phyloP scores from a whole-genome alignment of 1,140 invertebrate genomes.

The Metaphire vulgaris region DNA sequence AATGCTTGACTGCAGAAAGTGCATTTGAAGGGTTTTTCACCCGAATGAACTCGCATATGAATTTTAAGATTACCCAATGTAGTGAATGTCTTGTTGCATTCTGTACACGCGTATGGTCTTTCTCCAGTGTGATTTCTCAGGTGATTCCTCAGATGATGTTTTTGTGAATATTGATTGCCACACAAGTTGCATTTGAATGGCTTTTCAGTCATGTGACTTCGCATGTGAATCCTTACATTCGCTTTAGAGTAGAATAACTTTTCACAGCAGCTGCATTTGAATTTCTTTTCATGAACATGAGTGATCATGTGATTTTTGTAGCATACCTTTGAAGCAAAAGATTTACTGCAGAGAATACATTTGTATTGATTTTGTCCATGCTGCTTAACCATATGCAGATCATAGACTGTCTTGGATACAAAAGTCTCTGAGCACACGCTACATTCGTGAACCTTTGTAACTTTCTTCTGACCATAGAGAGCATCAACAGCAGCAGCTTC shows the following conservation, averaged over 20 bases:
- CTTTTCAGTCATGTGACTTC: constrained; percentile 76
- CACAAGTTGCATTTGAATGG: constrained; percentile 63
- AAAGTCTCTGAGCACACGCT: not conserved
- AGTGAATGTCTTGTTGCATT: constrained; percentile 81
- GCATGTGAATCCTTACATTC: constrained; percentile 85
- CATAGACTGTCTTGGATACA: not conserved
- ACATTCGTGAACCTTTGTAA: not conserved
- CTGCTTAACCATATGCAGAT: constrained; percentile 22
- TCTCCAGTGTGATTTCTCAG: constrained; percentile 86
- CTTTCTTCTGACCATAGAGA: not conserved
- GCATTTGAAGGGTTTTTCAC: constrained; percentile 32
- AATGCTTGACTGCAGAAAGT: constrained; percentile 32
- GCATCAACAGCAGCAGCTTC: not conserved
- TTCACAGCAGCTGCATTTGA: constrained; percentile 65
- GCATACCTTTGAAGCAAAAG: constrained; percentile 51
- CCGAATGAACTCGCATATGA: constrained; percentile 32
- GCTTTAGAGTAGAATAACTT: constrained; percentile 89
- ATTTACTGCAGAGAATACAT: constrained; percentile 43
- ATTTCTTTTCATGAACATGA: constrained; percentile 55
- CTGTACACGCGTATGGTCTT: constrained; percentile 75
- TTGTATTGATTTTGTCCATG: constrained; percentile 39
- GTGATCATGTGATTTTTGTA: constrained; percentile 93
- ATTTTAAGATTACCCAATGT: constrained; percentile 65
- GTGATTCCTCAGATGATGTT: constrained; percentile 88
- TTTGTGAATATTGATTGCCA: constrained; percentile 84